These are phyloP conservation scores for Silurus lanzhouensis DNA, from an alignment of 2,797 vertebrate species.

Conservation along the genomic window DNA sequence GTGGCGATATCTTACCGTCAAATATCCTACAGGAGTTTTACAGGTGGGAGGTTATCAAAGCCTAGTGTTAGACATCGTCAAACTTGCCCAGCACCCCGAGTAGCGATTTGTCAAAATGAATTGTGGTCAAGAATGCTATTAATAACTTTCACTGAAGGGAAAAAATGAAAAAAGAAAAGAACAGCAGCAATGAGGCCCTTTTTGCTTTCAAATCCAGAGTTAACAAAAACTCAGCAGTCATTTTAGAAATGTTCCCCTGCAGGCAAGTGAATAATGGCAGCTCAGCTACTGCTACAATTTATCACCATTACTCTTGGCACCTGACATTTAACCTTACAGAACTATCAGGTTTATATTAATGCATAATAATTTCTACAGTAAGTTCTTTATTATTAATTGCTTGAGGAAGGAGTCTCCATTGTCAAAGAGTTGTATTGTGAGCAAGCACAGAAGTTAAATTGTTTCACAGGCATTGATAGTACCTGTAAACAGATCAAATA, in stretches of 20 bases:
- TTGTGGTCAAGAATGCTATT: constrained; percentile 77
- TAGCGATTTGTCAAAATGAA: constrained; percentile 82
- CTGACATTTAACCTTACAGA: constrained; percentile 73
- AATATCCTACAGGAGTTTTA: constrained; percentile 73
- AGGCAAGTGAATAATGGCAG: constrained; percentile 84
- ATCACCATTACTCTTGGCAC: constrained; percentile 87
- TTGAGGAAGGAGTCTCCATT: not conserved
- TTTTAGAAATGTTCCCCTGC: constrained; percentile 62
- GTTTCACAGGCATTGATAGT: too few species aligned
- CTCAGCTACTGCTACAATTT: constrained; percentile 86
- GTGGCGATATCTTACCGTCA: constrained; percentile 77
- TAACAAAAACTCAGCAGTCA: constrained; percentile 67
- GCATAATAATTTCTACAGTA: not conserved
- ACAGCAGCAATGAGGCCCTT: constrained; percentile 10
- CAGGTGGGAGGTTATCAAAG: constrained; percentile 80
- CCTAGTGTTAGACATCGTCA: constrained; percentile 74
- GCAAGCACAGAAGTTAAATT: too few species aligned
- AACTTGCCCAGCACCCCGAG: constrained; percentile 72
- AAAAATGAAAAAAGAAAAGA: constrained; percentile 12
- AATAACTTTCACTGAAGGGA: constrained; percentile 68
- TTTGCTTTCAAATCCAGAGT: constrained; percentile 53
- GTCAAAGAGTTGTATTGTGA: not conserved
- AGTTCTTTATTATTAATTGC: not conserved
- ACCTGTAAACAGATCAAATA: too few species aligned
- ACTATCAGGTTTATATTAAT: not conserved